Evolutionary conservation across 2,113 vertebrate genomes (phyloP).

Genomic region (Pedetes capensis): DNA sequence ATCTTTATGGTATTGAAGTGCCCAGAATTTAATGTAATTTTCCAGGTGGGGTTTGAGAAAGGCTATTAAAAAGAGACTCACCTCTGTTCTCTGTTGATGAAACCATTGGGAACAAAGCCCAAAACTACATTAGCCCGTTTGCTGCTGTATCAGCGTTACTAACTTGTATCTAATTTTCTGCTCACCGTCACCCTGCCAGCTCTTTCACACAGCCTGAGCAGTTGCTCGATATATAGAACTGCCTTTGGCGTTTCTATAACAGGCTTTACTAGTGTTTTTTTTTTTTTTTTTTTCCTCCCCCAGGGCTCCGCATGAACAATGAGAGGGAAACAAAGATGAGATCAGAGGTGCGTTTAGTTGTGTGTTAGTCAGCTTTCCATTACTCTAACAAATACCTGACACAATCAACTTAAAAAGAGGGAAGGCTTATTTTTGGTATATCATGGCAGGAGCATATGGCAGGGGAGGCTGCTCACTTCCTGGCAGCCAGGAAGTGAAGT

Average conservation of each 20-base stretch:
- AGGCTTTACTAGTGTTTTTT: not conserved
- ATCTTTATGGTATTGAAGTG: conserved; percentile 68
- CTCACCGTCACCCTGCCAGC: not conserved
- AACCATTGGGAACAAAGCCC: conserved; percentile 67
- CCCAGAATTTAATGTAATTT: conserved; percentile 62
- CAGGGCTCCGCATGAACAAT: not conserved
- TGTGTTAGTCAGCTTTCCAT: not conserved
- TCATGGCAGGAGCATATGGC: not conserved
- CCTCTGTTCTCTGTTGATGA: conserved; percentile 46
- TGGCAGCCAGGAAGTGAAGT: not conserved
- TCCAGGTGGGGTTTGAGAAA: conserved; percentile 59
- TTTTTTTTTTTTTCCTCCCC: no score
- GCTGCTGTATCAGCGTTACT: conserved; percentile 49
- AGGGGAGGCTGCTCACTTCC: not conserved
- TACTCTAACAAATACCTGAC: not conserved
- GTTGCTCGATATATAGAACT: not conserved
- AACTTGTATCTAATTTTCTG: conserved; percentile 39
- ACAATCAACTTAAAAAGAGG: not conserved
- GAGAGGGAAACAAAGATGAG: not conserved
- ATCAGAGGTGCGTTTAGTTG: not conserved
- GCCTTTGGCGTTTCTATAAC: not conserved
- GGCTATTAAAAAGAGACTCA: conserved; percentile 46
- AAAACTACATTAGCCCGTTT: conserved; percentile 55
- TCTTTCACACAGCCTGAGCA: not conserved
- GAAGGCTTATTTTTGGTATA: not conserved